Conservation (phyloP, 2,797 vertebrate genomes). For the Notoglanidium macrostoma region DNA sequence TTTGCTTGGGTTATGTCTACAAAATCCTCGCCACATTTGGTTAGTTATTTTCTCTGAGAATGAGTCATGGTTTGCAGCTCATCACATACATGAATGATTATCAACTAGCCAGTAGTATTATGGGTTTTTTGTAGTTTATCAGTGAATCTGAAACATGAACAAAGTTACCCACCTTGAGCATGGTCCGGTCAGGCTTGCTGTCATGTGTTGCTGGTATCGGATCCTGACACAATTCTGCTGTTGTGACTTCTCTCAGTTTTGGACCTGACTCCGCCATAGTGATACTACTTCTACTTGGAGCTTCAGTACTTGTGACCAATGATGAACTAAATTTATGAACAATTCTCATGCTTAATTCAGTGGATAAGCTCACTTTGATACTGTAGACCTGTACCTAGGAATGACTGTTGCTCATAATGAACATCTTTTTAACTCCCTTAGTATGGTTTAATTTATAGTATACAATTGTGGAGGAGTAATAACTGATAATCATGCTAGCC, state of each 20-base stretch:
- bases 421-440: neutral
- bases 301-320: neutral
- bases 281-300: neutral
- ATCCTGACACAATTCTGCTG: neutral
- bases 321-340: neutral
- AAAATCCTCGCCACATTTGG: neutral
- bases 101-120: neutral
- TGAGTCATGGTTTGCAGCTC: neutral
- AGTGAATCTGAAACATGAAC: neutral
- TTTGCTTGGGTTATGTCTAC: neutral
- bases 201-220: neutral
- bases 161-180: neutral
- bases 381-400: neutral
- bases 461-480: slow-evolving; percentile 1
- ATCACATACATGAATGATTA: neutral
- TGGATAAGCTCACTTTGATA: neutral
- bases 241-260: neutral
- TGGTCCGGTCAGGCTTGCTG: neutral
- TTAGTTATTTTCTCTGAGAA: neutral
- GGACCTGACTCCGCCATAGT: neutral
- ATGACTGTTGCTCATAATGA: neutral
- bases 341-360: neutral
- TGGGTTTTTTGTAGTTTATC: neutral
- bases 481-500: neutral
- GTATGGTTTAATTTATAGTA: neutral